phyloP scores from a whole-genome alignment of 2,113 vertebrate species.

The Corythoichthys haematopterus region DNA sequence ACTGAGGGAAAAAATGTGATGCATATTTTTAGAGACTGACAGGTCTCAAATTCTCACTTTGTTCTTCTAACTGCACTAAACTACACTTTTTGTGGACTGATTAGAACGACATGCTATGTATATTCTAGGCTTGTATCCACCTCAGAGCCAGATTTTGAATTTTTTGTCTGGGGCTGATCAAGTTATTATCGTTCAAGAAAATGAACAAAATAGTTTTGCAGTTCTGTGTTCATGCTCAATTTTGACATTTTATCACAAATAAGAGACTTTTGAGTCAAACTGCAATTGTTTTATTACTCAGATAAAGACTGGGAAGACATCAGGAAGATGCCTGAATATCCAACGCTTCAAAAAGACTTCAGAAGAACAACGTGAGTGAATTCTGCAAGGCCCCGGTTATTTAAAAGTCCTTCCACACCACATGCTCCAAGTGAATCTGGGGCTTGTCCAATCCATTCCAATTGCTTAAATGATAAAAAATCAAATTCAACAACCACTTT shows the following conservation, averaged over 20 bases:
- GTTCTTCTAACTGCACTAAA: too few species aligned
- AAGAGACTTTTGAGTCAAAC: not conserved
- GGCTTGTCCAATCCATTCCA: not conserved
- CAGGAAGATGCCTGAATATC: constrained; percentile 98
- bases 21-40: too few species aligned
- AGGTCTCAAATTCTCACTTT: too few species aligned
- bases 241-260: not conserved
- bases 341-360: constrained; percentile 96
- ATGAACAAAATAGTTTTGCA: too few species aligned
- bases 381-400: too few species aligned
- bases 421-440: not conserved
- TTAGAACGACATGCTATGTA: too few species aligned
- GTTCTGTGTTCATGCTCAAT: not conserved
- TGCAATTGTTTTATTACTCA: constrained; percentile 52
- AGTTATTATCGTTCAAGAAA: too few species aligned
- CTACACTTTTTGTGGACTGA: too few species aligned
- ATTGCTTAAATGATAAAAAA: not conserved
- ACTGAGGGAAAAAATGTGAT: too few species aligned
- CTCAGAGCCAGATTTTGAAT: too few species aligned
- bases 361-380: constrained; percentile 96
- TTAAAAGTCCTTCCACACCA: not conserved
- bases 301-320: constrained; percentile 99
- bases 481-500: not conserved
- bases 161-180: too few species aligned
- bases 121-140: too few species aligned